Evolutionary conservation across 2,113 vertebrate species (phyloP), one percentile per base, ranked within the genome.

Genomic region (Charina bottae): DNA sequence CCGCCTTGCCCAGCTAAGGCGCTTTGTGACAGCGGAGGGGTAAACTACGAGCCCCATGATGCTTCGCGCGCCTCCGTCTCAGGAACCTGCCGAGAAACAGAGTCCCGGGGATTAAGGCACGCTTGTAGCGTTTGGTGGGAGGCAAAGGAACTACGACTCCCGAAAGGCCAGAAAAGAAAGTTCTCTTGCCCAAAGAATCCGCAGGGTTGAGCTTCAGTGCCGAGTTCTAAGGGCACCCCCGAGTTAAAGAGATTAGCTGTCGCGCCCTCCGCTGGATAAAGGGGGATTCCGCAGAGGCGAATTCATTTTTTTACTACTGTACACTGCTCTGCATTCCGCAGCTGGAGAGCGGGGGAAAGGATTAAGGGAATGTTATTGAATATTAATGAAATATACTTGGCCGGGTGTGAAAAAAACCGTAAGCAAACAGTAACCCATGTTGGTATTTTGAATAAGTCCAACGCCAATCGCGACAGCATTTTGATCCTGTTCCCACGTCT

Each of bases 21-120:
- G 72, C 91, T 89, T 92, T 92, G 58, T 92, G 91, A 92, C 91
- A 62, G 11, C 13, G 46, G 33, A 3, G 37, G 12, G 7, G 8
- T 19, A n/a, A 83, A 92, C 91, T 92, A 85, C 87, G 78, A 89
- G 46, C 8, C 91, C 91, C 91, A 56, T 89, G 78, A 92, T 92
- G 91, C 91, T 85, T 12, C 8, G 86, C 87, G 90, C 90, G 64
- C 11, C 53, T 33, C 6, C 13, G n/a, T 19, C 46, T 62, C n/a
- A 7, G 46, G 49, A 9, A 6, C 64, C 55, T 89, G 58, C 91
- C 8, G 91, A 58, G 72, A 92, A 85, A 85, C 15, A 53, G 26
- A 56, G 91, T 64, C 21, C 13, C 56, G 12, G 19, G 15, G 72
- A 60, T 42, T 3, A 42, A 85, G 91, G 46, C 42, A 4, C 13